Evolutionary conservation across 1,140 invertebrate species (phyloP), one percentile per base, ranked within the genome.

Genomic region (Agrypnia vestita): DNA sequence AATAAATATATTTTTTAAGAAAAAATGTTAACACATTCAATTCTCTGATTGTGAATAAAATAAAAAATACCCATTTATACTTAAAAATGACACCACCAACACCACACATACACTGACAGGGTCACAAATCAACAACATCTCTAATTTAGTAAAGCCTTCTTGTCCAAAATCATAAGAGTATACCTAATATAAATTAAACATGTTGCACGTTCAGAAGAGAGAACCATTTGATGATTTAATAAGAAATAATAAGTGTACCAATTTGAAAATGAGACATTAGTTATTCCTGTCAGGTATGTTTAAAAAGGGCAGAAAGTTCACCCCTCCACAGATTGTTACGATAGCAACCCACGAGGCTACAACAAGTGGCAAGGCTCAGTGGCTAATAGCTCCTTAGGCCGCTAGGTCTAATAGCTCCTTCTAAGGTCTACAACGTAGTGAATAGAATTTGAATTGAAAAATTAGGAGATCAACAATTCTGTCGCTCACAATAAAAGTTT

Each of bases 21-120:
- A 69, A 69, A 69, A 12, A 17, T n/a, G 25, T 15, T 69, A 35
- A 13, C 15, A 47, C 44, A 49, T 53, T 47, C 12, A 53, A 72
- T 3, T 51, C 17, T 72, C 17, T 21, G 12, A 35, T 6, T 35
- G 25, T 35, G 6, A 35, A 35, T 35, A 35, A 35, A 35, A 35
- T 6, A 35, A 35, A 9, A 53, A 46, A 49, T 35, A 72, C 17
- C 17, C 13, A 13, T 6, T n/a, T 17, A 47, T 19, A 56, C 15
- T 25, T 35, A 75, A 75, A 75, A 75, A 59, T 59, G 53, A 75
- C 56, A 59, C 46, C 73, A 75, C 73, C 53, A 56, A n/a, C 56
- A 75, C 64, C 6, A 44, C n/a, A 15, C 69, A 72, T 44, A 56
- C 43, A 46, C 73, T 59, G 56, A 56, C 53, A 61, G 73, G 53